Evolutionary conservation across 2,797 vertebrate genomes (phyloP), one percentile per base, ranked within the genome.

Genomic region (Lutjanus campechanus): DNA sequence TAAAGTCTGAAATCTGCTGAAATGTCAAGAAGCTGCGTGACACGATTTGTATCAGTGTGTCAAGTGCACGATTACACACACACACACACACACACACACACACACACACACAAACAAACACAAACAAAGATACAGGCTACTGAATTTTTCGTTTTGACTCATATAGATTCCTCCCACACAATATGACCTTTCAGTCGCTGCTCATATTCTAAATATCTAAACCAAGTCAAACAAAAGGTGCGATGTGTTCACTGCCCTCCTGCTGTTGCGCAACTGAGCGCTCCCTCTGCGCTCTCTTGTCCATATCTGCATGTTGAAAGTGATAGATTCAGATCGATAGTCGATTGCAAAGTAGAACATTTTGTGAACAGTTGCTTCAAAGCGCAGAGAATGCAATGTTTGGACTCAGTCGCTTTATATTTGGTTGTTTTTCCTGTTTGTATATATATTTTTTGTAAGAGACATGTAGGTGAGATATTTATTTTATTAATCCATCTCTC

Each of bases 101-200:
- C 44, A 74, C 60, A n/a, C n/a, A n/a, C 56, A 82, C 68, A 79
- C 77, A 85, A 54, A 82, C 65, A 79, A 56, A 77, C 69, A 84
- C 44, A 46, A 11, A 46, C 44, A 71, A 51, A 84, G 5, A 66
- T 69, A 82, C 47, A 56, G 41, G 41, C 62, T 81, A 60, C 47
- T 73, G 77, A 59, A 20, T 84, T 85, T 89, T 86, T 89, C 47
- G 53, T 72, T 95, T 93, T 97, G 96, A 98, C 91, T 98, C 96
- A 97, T 95, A 94, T 94, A 96, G 95, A 96, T 94, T 94, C 95
- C 95, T 95, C 96, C 95, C 95, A 94, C 94, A 95, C 95, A 94
- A 94, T 95, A 90, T 97, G 95, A 97, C 96, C 95, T 97, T 97
- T 96, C 95, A 95, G 90, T 95, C 93, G 91, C 93, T 93, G 81